Evolutionary conservation across 2,797 vertebrate genomes (phyloP).

Genomic region (Tamandua tetradactyla): DNA sequence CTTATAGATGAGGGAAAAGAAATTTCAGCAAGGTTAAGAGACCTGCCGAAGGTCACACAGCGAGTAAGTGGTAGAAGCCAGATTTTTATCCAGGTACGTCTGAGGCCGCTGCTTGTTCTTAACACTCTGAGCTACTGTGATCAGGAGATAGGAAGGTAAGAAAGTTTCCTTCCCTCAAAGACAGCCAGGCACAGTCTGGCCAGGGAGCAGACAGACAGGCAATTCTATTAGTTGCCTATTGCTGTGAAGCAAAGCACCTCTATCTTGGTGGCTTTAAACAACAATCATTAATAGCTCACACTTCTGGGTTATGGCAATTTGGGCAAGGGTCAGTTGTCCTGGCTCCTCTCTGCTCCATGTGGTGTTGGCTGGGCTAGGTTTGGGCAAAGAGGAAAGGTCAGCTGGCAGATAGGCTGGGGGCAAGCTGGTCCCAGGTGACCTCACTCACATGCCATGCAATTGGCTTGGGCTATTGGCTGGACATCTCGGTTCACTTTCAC

Average conservation of each 20-base stretch:
- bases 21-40: not conserved
- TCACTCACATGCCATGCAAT: not conserved
- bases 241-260: not conserved
- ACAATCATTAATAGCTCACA: fast-evolving
- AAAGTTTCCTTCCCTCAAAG: not conserved
- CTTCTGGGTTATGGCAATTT: not conserved
- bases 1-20: not conserved
- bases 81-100: not conserved
- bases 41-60: not conserved
- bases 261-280: not conserved
- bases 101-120: not conserved
- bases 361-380: not conserved
- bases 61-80: not conserved
- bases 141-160: not conserved
- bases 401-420: too few relatives aligned
- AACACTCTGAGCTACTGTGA: not conserved
- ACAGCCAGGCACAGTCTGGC: not conserved
- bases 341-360: not conserved
- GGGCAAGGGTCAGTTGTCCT: not conserved
- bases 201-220: not conserved
- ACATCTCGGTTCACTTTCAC: not conserved
- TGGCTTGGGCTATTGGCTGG: not conserved
- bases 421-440: not conserved
- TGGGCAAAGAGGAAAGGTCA: not conserved
- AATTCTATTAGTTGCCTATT: not conserved